Percentiles rank a stretch among this genome's conserved stretches.
phyloP scores from a whole-genome alignment of 1,140 invertebrate species.

The Drosophila pruinosa region DNA sequence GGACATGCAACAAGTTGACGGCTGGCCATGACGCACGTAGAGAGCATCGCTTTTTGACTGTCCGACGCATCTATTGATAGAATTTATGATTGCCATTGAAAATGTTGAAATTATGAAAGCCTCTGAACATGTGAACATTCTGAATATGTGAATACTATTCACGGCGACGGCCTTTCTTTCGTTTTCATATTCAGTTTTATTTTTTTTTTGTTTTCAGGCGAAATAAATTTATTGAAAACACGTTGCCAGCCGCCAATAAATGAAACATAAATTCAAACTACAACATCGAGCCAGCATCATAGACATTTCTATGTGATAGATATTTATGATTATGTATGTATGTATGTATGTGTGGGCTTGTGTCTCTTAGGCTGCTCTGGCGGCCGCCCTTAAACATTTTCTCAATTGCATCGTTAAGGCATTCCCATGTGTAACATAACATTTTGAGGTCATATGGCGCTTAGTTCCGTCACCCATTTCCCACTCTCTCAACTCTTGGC shows the following conservation, averaged over 20 bases:
- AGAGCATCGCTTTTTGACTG: slow-evolving; percentile 3
- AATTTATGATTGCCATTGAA: slow-evolving; percentile 73
- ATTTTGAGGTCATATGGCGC: slow-evolving; percentile 28
- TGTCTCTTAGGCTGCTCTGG: not conserved
- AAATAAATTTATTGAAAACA: slow-evolving; percentile 69
- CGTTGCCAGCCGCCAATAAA: slow-evolving; percentile 61
- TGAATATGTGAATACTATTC: not conserved
- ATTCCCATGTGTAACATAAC: slow-evolving; percentile 24
- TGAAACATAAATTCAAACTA: slow-evolving; percentile 71
- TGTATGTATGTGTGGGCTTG: not conserved
- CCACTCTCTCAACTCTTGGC: not conserved
- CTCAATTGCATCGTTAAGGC: slow-evolving; percentile 68
- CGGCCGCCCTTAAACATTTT: slow-evolving; percentile 43
- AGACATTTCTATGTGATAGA: not conserved
- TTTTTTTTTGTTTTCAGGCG: slow-evolving; percentile 17
- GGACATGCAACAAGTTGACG: slow-evolving; percentile 74
- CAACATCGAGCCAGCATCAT: not conserved
- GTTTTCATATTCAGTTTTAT: not conserved
- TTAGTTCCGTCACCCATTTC: slow-evolving; percentile 7
- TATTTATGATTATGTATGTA: not conserved
- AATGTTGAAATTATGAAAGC: slow-evolving; percentile 64
- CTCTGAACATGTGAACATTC: not conserved
- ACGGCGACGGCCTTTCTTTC: slow-evolving; percentile 36
- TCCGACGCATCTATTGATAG: slow-evolving; percentile 31
- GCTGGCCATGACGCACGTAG: slow-evolving; percentile 74